Percentiles rank a stretch among this genome's conserved stretches.
phyloP scores from a whole-genome alignment of 2,797 vertebrate species.

The Carduelis carduelis region DNA sequence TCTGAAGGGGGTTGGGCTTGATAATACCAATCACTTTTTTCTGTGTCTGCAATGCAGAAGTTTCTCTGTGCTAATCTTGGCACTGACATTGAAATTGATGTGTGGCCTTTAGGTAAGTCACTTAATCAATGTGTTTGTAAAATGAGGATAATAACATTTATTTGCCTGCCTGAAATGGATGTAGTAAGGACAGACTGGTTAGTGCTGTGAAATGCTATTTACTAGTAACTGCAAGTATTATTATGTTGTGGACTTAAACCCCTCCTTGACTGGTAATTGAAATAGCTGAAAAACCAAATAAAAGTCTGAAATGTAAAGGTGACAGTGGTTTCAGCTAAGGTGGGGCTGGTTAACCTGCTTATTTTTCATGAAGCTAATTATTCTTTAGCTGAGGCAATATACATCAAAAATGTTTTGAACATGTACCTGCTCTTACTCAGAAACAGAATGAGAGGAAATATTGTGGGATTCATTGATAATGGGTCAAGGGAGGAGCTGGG shows the following conservation, averaged over 20 bases:
- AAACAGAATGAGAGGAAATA: background rate
- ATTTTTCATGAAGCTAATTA: slow-evolving; percentile 8
- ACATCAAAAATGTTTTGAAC: background rate
- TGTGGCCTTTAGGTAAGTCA: slow-evolving; percentile 57
- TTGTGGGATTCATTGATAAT: background rate
- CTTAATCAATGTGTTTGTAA: slow-evolving; percentile 64
- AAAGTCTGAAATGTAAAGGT: slow-evolving; percentile 1
- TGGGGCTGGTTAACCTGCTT: background rate
- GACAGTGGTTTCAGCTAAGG: background rate
- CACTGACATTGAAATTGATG: slow-evolving; percentile 36
- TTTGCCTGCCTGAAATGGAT: slow-evolving; percentile 36
- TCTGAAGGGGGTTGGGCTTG: background rate
- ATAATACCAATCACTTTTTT: background rate
- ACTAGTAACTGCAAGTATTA: slow-evolving; percentile 16
- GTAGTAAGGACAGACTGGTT: slow-evolving; percentile 1
- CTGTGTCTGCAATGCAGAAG: slow-evolving; percentile 2
- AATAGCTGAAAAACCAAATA: background rate
- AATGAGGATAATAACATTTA: slow-evolving; percentile 50
- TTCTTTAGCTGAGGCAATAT: background rate
- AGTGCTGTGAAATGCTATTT: slow-evolving; percentile 32
- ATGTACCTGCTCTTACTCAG: background rate
- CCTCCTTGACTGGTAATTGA: slow-evolving; percentile 1
- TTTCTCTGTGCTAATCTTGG: background rate
- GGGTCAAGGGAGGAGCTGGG: background rate
- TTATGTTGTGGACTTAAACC: background rate